Conservation (phyloP, 1,140 invertebrate species). For the Drosophila mauritiana region DNA sequence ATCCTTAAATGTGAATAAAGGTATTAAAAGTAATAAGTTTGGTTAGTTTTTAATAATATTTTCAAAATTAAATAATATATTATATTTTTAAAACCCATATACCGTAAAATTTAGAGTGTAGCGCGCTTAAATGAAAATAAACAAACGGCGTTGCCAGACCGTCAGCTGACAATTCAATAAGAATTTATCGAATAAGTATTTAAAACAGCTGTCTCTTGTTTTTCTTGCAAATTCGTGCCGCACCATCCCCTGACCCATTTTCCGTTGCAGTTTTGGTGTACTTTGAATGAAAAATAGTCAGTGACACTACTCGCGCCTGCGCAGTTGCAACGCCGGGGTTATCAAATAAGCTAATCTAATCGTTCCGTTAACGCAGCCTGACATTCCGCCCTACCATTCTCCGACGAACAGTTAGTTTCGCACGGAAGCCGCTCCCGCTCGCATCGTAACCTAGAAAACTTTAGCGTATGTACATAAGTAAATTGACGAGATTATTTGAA, state of each 20-base stretch:
- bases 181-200: constrained; percentile 2
- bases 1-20: too few relatives aligned
- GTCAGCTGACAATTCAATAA: constrained; percentile 1
- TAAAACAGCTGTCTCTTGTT: constrained; percentile 33
- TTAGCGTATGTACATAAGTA: constrained; percentile 18
- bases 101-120: neutral
- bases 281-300: constrained; percentile 14
- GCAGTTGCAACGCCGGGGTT: constrained; percentile 39
- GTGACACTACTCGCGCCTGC: constrained; percentile 51
- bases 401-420: constrained; percentile 26
- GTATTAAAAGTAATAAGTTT: too few relatives aligned
- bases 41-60: neutral
- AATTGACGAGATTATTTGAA: neutral
- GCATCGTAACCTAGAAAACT: constrained; percentile 30
- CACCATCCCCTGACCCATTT: constrained; percentile 11
- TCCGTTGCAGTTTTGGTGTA: constrained; percentile 19
- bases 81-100: neutral
- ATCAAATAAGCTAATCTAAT: constrained; percentile 71
- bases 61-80: neutral
- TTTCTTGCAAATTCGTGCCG: constrained; percentile 3
- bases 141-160: constrained; percentile 23
- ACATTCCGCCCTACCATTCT: constrained; percentile 13
- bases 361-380: constrained; percentile 37
- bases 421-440: constrained; percentile 48
- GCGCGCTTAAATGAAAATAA: constrained; percentile 45